These are phyloP conservation scores for Muricea muricata DNA, from an alignment of 92 coral and sea anemone genomes.

Conservation along the genomic window DNA sequence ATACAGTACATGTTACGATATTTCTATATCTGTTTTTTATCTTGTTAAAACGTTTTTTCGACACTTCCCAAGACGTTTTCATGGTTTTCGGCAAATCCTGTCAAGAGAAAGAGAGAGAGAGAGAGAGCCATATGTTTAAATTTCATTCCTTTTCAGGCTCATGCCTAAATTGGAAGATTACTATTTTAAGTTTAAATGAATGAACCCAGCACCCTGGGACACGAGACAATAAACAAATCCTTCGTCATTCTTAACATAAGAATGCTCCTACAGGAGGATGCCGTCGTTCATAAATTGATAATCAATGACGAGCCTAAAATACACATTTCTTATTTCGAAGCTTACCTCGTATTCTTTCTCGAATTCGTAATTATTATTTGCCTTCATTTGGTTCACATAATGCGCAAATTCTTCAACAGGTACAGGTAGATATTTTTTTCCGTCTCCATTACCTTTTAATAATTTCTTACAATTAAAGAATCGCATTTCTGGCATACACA, in stretches of 20 bases:
- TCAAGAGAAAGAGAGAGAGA: too few relatives aligned
- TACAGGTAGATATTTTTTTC: neutral
- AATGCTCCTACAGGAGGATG: too few relatives aligned
- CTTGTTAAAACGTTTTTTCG: slow-evolving; percentile 1
- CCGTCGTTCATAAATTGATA: too few relatives aligned
- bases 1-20: slow-evolving; percentile 23
- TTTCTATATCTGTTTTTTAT: slow-evolving; percentile 33
- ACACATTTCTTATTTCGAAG: too few relatives aligned
- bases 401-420: slow-evolving; percentile 22
- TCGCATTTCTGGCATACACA: too few relatives aligned
- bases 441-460: too few relatives aligned
- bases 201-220: too few relatives aligned
- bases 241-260: too few relatives aligned
- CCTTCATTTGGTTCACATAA: slow-evolving; percentile 27
- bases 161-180: neutral
- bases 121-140: neutral
- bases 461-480: too few relatives aligned
- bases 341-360: slow-evolving; percentile 1
- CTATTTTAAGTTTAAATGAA: neutral
- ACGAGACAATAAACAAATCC: too few relatives aligned
- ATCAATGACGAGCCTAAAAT: too few relatives aligned
- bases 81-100: slow-evolving; percentile 14
- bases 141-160: too few relatives aligned
- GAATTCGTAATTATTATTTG: neutral
- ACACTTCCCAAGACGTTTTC: slow-evolving; percentile 1